Evolutionary conservation across 23 tunicate genomes (phyloP).

Genomic region (Corella eumyota): DNA sequence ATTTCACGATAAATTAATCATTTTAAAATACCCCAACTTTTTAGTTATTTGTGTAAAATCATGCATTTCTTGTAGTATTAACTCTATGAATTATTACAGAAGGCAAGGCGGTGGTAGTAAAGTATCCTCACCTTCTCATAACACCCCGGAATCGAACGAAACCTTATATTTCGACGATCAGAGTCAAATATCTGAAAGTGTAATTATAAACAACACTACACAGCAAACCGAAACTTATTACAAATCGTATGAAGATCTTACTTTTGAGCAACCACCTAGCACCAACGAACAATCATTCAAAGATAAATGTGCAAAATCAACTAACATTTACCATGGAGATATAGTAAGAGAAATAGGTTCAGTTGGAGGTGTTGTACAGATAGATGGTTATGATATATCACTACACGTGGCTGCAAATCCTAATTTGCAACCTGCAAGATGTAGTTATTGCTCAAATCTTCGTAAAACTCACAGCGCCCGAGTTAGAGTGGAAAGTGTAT

Average conservation of each 20-base stretch:
- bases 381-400: slow-evolving; percentile 49
- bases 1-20: too few species aligned
- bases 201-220: too few species aligned
- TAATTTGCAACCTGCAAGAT: neutral
- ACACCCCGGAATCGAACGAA: too few species aligned
- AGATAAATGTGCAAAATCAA: slow-evolving; percentile 1
- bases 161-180: too few species aligned
- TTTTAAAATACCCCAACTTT: too few species aligned
- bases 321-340: slow-evolving; percentile 15
- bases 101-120: too few species aligned
- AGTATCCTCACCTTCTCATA: too few species aligned
- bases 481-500: neutral
- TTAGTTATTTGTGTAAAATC: too few species aligned
- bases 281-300: neutral
- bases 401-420: slow-evolving; percentile 31
- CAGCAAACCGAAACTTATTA: slow-evolving; percentile 8
- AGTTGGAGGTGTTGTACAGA: slow-evolving; percentile 44
- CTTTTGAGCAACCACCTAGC: slow-evolving; percentile 3
- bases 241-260: slow-evolving; percentile 24
- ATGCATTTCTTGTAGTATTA: too few species aligned
- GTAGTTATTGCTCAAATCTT: neutral
- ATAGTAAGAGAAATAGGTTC: slow-evolving; percentile 42
- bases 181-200: too few species aligned
- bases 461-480: neutral
- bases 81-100: too few species aligned